Percentiles rank a stretch among this genome's conserved stretches.
phyloP scores from a whole-genome alignment of 2,113 vertebrate genomes.

The Callithrix jacchus region DNA sequence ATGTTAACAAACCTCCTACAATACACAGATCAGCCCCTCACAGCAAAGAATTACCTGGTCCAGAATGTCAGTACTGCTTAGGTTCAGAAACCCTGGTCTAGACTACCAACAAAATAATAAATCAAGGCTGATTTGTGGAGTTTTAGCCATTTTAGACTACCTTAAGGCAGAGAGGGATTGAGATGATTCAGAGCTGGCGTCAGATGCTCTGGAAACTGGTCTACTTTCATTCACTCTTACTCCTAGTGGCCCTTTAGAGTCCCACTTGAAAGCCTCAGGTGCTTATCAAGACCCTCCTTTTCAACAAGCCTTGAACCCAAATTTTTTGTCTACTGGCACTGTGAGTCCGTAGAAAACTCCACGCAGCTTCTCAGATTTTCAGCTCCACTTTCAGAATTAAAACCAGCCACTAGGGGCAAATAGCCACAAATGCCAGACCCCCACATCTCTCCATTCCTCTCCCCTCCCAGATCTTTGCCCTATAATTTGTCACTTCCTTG shows the following conservation, averaged over 20 bases:
- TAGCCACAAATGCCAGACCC: background rate
- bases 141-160: background rate
- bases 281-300: background rate
- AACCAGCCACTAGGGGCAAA: background rate
- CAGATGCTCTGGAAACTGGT: background rate
- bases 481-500: background rate
- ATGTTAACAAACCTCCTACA: background rate
- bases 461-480: background rate
- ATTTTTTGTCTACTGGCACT: background rate
- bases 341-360: background rate
- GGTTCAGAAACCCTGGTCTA: background rate
- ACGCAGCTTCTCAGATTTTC: background rate
- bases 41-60: background rate
- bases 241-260: background rate
- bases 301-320: background rate
- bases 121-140: too few relatives aligned
- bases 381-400: background rate
- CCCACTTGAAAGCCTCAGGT: background rate
- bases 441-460: background rate
- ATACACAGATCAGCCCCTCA: background rate
- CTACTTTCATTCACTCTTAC: background rate
- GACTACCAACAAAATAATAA: background rate
- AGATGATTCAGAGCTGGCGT: background rate
- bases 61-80: background rate
- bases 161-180: background rate